These are phyloP conservation scores for Romanogobio albipinnatus DNA, from an alignment of 2,113 vertebrate species.

Conservation along the genomic window DNA sequence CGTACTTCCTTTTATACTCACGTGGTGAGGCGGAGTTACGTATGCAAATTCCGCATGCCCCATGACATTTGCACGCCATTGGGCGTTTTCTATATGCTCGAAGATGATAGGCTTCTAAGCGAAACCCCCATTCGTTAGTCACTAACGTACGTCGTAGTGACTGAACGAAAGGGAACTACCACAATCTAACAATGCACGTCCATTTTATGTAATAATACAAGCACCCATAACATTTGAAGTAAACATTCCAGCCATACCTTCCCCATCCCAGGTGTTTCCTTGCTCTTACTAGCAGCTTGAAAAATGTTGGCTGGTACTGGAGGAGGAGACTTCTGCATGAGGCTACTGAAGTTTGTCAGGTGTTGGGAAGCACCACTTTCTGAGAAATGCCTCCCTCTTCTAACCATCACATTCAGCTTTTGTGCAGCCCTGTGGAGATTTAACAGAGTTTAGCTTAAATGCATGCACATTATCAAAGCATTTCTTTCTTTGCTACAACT, in stretches of 20 bases:
- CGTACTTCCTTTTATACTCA: too few species aligned
- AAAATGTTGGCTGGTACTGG: slow-evolving; percentile 82
- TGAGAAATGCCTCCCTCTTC: slow-evolving; percentile 84
- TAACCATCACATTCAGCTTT: slow-evolving; percentile 86
- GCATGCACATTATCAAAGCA: neutral
- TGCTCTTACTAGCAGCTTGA: slow-evolving; percentile 82
- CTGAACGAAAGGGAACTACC: too few species aligned
- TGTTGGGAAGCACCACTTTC: slow-evolving; percentile 76
- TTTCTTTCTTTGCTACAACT: neutral
- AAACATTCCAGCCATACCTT: slow-evolving; percentile 76
- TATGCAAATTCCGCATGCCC: too few species aligned
- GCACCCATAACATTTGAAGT: neutral
- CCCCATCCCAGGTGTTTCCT: slow-evolving; percentile 82
- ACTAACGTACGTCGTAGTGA: too few species aligned
- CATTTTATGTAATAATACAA: neutral
- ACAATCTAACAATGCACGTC: neutral
- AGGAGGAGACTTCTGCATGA: slow-evolving; percentile 81
- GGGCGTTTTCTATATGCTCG: too few species aligned
- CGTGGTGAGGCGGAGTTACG: too few species aligned
- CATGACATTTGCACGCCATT: too few species aligned
- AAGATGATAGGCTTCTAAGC: too few species aligned
- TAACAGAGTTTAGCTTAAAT: neutral
- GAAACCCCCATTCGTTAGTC: too few species aligned
- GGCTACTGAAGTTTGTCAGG: slow-evolving; percentile 83
- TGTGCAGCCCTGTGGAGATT: slow-evolving; percentile 81